Evolutionary conservation across 2,113 vertebrate species (phyloP).

Genomic region (Cavia porcellus): DNA sequence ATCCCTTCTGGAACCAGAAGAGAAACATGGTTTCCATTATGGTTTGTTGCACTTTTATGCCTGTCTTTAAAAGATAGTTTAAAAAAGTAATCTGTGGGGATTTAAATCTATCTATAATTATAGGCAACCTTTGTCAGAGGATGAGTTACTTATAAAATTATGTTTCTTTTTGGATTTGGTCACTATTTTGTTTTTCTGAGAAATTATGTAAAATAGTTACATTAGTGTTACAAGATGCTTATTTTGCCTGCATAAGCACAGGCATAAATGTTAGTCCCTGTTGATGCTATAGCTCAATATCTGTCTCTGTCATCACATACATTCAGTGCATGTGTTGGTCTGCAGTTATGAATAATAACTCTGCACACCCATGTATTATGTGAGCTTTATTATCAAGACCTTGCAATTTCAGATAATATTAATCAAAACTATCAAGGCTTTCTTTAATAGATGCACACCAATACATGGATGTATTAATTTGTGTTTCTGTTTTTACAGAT

Average conservation of each 20-base stretch:
- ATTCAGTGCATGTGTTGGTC: rapidly evolving
- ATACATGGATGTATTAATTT: neutral
- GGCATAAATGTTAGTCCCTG: neutral
- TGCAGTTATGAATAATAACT: neutral
- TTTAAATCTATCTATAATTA: constrained; percentile 35
- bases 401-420: neutral
- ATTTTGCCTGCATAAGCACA: neutral
- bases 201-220: neutral
- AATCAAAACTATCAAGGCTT: neutral
- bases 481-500: neutral
- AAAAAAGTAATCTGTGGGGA: constrained; percentile 54
- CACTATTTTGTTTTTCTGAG: constrained; percentile 13
- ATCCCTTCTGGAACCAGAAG: constrained; percentile 68
- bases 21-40: constrained; percentile 79
- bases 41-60: constrained; percentile 74
- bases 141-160: neutral
- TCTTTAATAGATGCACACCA: neutral
- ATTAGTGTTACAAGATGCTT: neutral
- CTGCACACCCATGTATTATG: rapidly evolving
- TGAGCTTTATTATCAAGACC: neutral
- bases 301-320: neutral
- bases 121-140: constrained; percentile 49
- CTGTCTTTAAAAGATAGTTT: constrained; percentile 68
- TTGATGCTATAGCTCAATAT: rapidly evolving
- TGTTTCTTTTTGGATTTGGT: neutral